Conservation (phyloP, 2,797 vertebrate species). For the Siniperca undulata region DNA sequence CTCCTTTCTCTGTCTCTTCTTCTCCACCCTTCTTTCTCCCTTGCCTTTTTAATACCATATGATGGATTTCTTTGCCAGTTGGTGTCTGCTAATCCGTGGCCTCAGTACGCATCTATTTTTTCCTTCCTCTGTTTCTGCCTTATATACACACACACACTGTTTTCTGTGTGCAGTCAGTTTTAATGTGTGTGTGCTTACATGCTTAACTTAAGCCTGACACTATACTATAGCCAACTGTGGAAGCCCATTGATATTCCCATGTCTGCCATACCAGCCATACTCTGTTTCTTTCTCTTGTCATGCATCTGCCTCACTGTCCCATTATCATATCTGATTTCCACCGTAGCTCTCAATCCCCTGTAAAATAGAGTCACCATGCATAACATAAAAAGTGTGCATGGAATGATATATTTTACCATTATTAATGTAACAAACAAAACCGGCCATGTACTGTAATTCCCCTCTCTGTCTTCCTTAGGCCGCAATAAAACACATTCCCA, state of each 20-base stretch:
- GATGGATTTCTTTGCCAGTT: constrained; percentile 58
- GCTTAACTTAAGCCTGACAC: constrained; percentile 38
- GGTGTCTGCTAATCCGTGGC: constrained; percentile 49
- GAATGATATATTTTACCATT: constrained; percentile 36
- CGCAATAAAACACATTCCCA: constrained; percentile 27
- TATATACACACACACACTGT: constrained; percentile 23
- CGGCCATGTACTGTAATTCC: constrained; percentile 23
- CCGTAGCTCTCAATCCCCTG: constrained; percentile 17
- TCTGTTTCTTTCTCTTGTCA: constrained; percentile 35
- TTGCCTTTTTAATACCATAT: constrained; percentile 38
- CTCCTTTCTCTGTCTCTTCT: constrained; percentile 1
- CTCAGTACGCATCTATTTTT: constrained; percentile 35
- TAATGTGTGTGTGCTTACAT: constrained; percentile 27
- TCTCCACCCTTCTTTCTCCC: constrained; percentile 19
- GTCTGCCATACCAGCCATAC: constrained; percentile 51
- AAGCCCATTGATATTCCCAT: constrained; percentile 55
- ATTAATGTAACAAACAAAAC: constrained; percentile 28
- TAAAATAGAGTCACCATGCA: constrained; percentile 28
- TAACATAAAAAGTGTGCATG: constrained; percentile 23
- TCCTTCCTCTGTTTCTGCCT: constrained; percentile 29
- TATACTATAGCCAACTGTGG: constrained; percentile 13
- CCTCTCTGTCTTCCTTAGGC: constrained; percentile 1
- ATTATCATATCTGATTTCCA: constrained; percentile 45
- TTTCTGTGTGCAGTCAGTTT: constrained; percentile 28
- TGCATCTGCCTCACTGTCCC: constrained; percentile 17